Evolutionary conservation across 2,888 invertebrate genomes (phyloP).

Genomic region (Colletes collaris): DNA sequence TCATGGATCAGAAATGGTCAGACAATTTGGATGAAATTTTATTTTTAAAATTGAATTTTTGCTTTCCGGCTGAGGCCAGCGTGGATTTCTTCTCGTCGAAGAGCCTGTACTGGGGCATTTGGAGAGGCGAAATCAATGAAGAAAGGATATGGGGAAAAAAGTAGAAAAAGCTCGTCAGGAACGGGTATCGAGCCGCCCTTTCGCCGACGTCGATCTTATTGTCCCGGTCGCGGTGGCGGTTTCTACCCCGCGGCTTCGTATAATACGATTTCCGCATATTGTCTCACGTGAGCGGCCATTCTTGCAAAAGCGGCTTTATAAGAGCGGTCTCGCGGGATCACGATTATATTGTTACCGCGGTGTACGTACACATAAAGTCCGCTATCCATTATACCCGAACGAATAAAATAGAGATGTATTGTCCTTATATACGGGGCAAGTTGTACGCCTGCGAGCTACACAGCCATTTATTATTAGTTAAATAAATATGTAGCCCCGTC

Average conservation of each 20-base stretch:
- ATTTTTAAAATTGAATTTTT: too few relatives aligned
- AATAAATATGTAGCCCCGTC: constrained; percentile 57
- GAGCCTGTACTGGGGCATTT: not conserved
- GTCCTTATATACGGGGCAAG: constrained; percentile 73
- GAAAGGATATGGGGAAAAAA: not conserved
- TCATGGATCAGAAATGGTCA: too few relatives aligned
- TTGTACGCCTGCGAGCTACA: constrained; percentile 65
- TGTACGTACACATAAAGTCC: constrained; percentile 44
- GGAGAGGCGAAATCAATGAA: not conserved
- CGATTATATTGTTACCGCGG: constrained; percentile 75
- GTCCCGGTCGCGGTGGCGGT: constrained; percentile 62
- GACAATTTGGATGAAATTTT: too few relatives aligned
- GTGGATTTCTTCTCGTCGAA: not conserved
- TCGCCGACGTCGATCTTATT: constrained; percentile 62
- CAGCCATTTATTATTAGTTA: constrained; percentile 73
- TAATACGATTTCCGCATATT: constrained; percentile 75
- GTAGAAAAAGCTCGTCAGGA: not conserved
- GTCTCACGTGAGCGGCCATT: constrained; percentile 63
- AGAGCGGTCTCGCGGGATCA: constrained; percentile 67
- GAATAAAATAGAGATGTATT: constrained; percentile 79
- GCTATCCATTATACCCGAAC: constrained; percentile 61
- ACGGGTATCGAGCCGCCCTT: constrained; percentile 50
- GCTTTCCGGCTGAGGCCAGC: not conserved
- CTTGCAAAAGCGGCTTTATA: constrained; percentile 63
- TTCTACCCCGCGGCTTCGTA: constrained; percentile 71